Percentiles rank a stretch among this genome's conserved stretches.
Evolutionary conservation across 2,888 invertebrate genomes (phyloP).

Genomic region (Brachynemurus nebulosus): DNA sequence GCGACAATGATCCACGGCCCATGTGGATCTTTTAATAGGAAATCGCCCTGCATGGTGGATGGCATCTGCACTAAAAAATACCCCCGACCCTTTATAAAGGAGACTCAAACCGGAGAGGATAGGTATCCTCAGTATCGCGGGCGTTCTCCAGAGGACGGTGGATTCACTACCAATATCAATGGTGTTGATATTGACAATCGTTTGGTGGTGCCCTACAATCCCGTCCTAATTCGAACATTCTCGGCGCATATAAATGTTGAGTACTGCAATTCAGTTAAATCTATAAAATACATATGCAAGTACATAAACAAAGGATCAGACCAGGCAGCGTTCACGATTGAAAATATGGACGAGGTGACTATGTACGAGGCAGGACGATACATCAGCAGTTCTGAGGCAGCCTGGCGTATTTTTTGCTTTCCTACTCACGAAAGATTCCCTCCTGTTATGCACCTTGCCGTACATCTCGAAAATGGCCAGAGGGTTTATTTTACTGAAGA

Average conservation of each 20-base stretch:
- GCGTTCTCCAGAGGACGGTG: slow-evolving; percentile 6
- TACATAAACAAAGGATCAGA: slow-evolving; percentile 6
- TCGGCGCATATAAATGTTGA: slow-evolving; percentile 5
- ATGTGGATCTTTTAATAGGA: slow-evolving; percentile 2
- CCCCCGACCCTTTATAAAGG: slow-evolving; percentile 22
- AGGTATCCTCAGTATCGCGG: slow-evolving; percentile 25
- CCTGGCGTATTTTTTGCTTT: slow-evolving; percentile 3
- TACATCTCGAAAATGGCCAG: slow-evolving; percentile 7
- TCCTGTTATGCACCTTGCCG: slow-evolving; percentile 3
- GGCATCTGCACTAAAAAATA: slow-evolving; percentile 26
- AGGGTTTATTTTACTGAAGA: slow-evolving; percentile 15
- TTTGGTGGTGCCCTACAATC: slow-evolving; percentile 8
- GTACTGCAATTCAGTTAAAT: slow-evolving; percentile 6
- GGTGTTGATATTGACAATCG: slow-evolving; percentile 5
- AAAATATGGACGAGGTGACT: slow-evolving; percentile 2
- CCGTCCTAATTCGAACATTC: slow-evolving; percentile 1
- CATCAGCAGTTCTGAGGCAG: slow-evolving; percentile 5
- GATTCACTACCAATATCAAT: slow-evolving; percentile 1
- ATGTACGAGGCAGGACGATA: slow-evolving; percentile 3
- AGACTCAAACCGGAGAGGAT: slow-evolving; percentile 22
- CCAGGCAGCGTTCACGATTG: slow-evolving; percentile 3
- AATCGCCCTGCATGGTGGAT: slow-evolving; percentile 2
- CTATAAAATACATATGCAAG: slow-evolving; percentile 2
- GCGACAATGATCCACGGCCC: slow-evolving; percentile 3
- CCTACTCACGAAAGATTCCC: slow-evolving; percentile 4